phyloP scores from a whole-genome alignment of 2,113 vertebrate species.

The Cynocephalus volans region DNA sequence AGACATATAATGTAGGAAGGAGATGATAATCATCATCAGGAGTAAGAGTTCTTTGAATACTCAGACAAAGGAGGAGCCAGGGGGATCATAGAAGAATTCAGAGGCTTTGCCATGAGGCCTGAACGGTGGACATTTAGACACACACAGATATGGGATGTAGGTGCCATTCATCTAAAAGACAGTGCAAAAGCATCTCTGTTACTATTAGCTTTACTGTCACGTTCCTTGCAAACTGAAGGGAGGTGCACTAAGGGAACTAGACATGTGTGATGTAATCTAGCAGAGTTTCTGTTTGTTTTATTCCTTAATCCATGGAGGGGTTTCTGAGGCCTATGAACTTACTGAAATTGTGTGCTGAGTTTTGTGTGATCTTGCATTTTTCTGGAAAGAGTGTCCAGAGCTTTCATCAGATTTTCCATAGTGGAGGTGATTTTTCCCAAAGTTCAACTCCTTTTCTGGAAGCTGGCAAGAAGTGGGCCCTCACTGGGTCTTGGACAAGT shows the following conservation, averaged over 20 bases:
- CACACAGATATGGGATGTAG: not conserved
- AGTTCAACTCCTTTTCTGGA: not conserved
- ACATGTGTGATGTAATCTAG: not conserved
- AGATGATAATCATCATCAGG: not conserved
- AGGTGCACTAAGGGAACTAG: not conserved
- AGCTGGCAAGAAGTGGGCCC: not conserved
- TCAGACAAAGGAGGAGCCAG: not conserved
- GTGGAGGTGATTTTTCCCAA: not conserved
- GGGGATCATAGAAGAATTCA: not conserved
- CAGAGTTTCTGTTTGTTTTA: not conserved
- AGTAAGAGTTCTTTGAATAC: not conserved
- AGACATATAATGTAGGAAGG: not conserved
- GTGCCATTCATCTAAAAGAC: not conserved
- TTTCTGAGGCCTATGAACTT: not conserved
- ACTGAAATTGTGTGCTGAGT: not conserved
- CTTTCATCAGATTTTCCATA: not conserved
- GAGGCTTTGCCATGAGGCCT: not conserved
- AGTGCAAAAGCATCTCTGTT: not conserved
- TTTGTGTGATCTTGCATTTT: not conserved
- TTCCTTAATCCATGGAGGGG: not conserved
- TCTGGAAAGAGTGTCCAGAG: not conserved
- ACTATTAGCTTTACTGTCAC: not conserved
- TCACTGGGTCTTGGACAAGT: not conserved
- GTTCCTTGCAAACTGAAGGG: not conserved
- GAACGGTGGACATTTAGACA: not conserved